Evolutionary conservation across 2,797 vertebrate genomes (phyloP), one percentile per base, ranked within the genome.

Genomic region (Ctenosaura bakeri): DNA sequence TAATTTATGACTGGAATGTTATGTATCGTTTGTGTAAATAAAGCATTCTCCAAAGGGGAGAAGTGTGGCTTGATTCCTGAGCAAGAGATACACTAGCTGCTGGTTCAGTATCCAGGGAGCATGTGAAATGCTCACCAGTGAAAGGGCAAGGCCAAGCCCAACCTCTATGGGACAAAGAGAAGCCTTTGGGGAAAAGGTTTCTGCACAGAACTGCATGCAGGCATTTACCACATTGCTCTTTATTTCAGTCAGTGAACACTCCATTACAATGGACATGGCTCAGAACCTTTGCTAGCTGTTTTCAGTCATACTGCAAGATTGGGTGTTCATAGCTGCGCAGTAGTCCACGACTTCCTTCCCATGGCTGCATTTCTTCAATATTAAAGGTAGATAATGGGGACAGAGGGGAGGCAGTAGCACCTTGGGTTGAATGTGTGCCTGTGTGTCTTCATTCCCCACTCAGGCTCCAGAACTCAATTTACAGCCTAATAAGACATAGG

Each of bases 11-110:
- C 56, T 86, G 89, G 62, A 83, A 50, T 50, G 71, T 78, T 79
- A 18, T 35, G 87, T 85, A 82, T 2, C 81, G 50, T 16, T 73
- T n/a, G 14, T 52, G 52, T 77, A 92, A 92, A 29, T 83, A 94
- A 91, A 94, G 89, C 0, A 1, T 90, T 87, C 56, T 26, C 9
- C 18, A 7, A n/a, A 24, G 20, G 2, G 83, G 46, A 2, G 74
- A 12, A 0, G 69, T 66, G 35, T 59, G 2, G 29, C 5, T 73
- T 12, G 29, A 7, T 87, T 91, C 69, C 54, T 90, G 0, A 81
- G 12, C 24, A 26, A 1, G 18, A 14, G 12, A 50, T 32, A n/a
- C n/a, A 12, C 10, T 14, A 4, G 22, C 1, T n/a, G 52, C 9
- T 24, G 1, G 22, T 8, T 77, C 46, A 32, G 54, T 18, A 13